Base-by-base conservation (phyloP, 2,888 invertebrate genomes). In the Apodemia hepburni region DNA sequence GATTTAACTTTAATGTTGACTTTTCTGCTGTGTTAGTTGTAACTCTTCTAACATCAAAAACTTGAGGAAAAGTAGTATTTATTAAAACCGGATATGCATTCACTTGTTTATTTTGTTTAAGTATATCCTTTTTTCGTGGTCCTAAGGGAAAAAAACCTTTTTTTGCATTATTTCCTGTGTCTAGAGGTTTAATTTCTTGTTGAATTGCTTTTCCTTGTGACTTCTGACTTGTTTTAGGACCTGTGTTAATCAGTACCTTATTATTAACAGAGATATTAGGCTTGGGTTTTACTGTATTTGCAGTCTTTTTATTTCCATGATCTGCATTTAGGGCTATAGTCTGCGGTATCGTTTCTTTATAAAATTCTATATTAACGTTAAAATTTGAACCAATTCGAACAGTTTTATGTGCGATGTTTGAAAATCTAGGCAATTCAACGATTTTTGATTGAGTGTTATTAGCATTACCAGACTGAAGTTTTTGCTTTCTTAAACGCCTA, bases 61-160 rank as follows among this genome's bases (percentile, higher is more conserved):
- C 27, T 63, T 69, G 69, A 9, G 66, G 68, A 65, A 27, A 27
- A 12, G 15, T 64, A 69, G 15, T 54, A 58, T 12, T 60, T 27
- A 3, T 17, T 47, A 47, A 17, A 35, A 51, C 22, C 17, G 11
- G 57, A 60, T 42, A 42, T 12, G 6, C 54, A 22, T 17, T 12
- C 18, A 59, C 49, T n/a, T 22, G 58, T 33, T 63, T 29, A 9
- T 61, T 60, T 49, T 49, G 59, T 51, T 60, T 65, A 51, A 35
- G 49, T 29, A 22, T 33, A 57, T 29, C 6, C 5, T 11, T 54
- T 42, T 69, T 75, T 27, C 73, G 75, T 47, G 76, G 65, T 68
- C 75, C 75, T 9, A 74, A 65, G 11, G 75, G 74, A 68, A 79
- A 80, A 63, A 80, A 78, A 67, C 79, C 79, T 69, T 75, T 74